Evolutionary conservation across 2,113 vertebrate species (phyloP).

Genomic region (Monarcha castaneiventris): DNA sequence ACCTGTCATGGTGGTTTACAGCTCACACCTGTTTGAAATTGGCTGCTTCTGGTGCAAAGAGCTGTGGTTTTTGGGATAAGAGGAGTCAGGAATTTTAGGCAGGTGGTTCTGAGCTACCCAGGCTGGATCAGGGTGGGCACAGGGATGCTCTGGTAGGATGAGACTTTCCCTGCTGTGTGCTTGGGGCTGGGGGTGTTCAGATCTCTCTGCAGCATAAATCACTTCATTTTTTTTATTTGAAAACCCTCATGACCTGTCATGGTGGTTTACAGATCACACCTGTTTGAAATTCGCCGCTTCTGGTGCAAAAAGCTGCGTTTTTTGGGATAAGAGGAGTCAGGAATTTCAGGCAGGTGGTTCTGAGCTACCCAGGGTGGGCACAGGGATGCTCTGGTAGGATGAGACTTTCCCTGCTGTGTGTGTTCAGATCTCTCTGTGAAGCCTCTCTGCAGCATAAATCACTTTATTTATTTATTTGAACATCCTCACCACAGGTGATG

Average conservation of each 20-base stretch:
- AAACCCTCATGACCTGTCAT: fast-evolving
- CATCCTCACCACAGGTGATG: neutral
- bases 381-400: neutral
- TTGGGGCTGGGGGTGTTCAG: neutral
- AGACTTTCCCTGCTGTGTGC: neutral
- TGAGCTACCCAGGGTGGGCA: neutral
- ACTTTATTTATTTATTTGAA: neutral
- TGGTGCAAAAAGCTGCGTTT: neutral
- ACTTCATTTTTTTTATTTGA: neutral
- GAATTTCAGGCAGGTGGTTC: neutral
- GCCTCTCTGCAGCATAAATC: neutral
- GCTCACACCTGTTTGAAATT: neutral
- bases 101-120: neutral
- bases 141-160: neutral
- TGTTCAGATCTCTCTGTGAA: neutral
- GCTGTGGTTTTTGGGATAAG: neutral
- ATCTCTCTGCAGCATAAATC: neutral
- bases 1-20: fast-evolving
- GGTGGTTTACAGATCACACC: neutral
- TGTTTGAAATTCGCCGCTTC: neutral
- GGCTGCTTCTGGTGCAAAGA: neutral
- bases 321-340: neutral
- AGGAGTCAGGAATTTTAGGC: neutral
- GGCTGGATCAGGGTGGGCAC: neutral
- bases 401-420: neutral